phyloP scores from a whole-genome alignment of 2,113 vertebrate genomes.

The Pygathrix nemaeus region DNA sequence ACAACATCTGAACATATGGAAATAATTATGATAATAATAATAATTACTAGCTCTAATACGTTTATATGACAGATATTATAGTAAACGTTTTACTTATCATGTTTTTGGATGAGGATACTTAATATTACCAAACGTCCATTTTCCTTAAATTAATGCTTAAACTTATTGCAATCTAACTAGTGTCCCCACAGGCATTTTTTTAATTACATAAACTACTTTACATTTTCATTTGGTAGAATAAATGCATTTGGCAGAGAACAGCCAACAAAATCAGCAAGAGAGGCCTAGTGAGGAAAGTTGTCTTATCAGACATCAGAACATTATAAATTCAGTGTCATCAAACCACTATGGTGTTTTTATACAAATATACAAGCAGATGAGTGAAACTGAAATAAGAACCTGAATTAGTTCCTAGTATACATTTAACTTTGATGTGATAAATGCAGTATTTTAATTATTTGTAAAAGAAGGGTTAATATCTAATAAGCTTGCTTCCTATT shows the following conservation, averaged over 20 bases:
- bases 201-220: neutral
- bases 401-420: neutral
- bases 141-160: conserved; percentile 20
- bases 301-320: neutral
- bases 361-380: neutral
- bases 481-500: neutral
- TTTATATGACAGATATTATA: neutral
- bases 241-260: neutral
- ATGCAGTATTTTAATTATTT: neutral
- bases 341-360: neutral
- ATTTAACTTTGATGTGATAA: neutral
- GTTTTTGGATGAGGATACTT: neutral
- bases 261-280: neutral
- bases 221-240: conserved; percentile 18
- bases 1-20: neutral
- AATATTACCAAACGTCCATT: neutral
- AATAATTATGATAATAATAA: neutral
- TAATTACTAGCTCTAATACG: neutral
- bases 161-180: neutral
- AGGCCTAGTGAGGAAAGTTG: neutral
- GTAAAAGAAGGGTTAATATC: neutral
- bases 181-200: neutral
- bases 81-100: neutral
- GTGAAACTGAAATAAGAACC: neutral
- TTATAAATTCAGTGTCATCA: neutral